phyloP scores from a whole-genome alignment of 2,797 vertebrate species.

The Acanthurus tractus region DNA sequence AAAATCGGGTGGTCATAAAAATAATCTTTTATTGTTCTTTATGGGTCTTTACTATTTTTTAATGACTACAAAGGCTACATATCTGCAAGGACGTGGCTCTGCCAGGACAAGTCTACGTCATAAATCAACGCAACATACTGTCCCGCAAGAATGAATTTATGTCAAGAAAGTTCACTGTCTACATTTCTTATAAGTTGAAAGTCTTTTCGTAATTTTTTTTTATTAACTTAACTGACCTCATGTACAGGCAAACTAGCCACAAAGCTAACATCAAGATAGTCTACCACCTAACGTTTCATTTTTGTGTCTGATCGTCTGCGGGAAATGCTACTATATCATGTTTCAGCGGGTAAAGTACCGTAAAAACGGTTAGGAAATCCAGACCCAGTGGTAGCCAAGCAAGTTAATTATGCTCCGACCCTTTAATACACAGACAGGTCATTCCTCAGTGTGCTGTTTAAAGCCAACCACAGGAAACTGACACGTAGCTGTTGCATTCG shows the following conservation, averaged over 20 bases:
- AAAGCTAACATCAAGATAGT: constrained; percentile 15
- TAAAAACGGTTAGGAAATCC: background rate
- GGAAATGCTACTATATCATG: background rate
- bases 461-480: constrained; percentile 71
- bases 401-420: background rate
- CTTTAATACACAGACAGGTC: background rate
- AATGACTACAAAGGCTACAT: no score
- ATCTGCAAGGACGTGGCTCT: no score
- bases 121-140: background rate
- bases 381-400: no score
- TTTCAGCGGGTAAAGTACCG: background rate
- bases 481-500: constrained; percentile 79
- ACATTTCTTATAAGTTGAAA: background rate
- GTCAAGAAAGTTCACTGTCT: constrained; percentile 20
- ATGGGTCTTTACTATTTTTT: no score
- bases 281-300: background rate
- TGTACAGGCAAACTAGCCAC: background rate
- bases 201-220: background rate
- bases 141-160: background rate
- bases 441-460: constrained; percentile 11
- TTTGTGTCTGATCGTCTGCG: background rate
- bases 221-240: background rate
- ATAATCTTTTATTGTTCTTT: no score
- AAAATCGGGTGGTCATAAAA: no score
- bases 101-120: no score